Evolutionary conservation across 1,140 invertebrate species (phyloP).

Genomic region (Nephila pilipes): DNA sequence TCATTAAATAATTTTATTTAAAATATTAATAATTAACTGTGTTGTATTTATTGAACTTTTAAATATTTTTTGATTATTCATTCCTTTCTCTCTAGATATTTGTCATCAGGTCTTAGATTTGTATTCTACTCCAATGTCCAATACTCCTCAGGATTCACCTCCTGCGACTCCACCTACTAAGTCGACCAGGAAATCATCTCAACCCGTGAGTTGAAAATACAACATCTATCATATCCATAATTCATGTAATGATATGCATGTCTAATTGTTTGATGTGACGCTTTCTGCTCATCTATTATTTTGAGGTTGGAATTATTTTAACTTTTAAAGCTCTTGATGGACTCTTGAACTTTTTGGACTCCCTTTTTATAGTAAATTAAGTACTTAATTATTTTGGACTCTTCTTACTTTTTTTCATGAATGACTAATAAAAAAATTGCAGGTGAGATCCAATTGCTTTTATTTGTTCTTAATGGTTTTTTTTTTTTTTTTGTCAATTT

Average conservation of each 20-base stretch:
- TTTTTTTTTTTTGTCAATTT: no score
- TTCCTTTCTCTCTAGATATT: conserved; percentile 86
- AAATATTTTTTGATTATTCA: neutral
- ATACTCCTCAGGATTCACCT: conserved; percentile 78
- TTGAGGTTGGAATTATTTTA: neutral
- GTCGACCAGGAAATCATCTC: conserved; percentile 65
- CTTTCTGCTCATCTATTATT: neutral
- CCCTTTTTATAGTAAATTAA: no score
- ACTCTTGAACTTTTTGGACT: neutral
- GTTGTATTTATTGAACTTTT: neutral
- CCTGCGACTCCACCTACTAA: conserved; percentile 73
- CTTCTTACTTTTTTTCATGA: no score
- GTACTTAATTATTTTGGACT: no score
- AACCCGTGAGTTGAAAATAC: conserved; percentile 65
- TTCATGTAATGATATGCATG: conserved; percentile 19
- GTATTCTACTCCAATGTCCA: conserved; percentile 82
- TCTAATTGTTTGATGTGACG: neutral
- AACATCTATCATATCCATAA: neutral
- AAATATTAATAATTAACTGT: neutral
- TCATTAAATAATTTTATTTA: no score
- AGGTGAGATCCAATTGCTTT: no score
- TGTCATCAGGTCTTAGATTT: conserved; percentile 97
- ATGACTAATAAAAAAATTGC: no score
- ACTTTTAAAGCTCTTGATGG: neutral
- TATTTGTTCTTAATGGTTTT: no score